A percentile compares a stretch with the other conserved stretches of the same genome.
Evolutionary conservation across 2,113 vertebrate genomes (phyloP).

Genomic region (Entosphenus tridentatus): DNA sequence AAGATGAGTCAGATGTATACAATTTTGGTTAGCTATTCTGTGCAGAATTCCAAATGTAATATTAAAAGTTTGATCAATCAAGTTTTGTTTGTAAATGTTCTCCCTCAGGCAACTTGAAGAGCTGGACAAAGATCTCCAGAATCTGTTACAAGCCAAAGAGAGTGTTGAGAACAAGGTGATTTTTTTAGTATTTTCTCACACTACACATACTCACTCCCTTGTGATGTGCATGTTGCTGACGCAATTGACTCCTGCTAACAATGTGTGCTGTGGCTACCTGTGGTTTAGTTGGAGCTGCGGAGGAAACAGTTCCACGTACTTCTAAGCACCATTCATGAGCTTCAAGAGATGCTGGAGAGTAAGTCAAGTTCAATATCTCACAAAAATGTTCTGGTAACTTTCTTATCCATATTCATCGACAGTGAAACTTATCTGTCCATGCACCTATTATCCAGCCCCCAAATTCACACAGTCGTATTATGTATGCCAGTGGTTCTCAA

Average conservation of each 20-base stretch:
- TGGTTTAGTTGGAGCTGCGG: slow-evolving; percentile 58
- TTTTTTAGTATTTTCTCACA: slow-evolving; percentile 1
- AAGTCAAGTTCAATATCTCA: slow-evolving; percentile 21
- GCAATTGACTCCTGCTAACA: slow-evolving; percentile 8
- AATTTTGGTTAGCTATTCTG: background rate
- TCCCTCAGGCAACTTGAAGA: slow-evolving; percentile 55
- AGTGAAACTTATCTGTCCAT: no score
- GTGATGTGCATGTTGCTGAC: accelerated
- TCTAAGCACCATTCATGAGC: slow-evolving; percentile 84
- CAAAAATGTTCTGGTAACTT: background rate
- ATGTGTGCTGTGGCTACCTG: background rate
- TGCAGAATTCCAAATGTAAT: background rate
- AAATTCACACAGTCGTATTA: no score
- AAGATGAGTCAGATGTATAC: background rate
- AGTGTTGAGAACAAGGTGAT: slow-evolving; percentile 85
- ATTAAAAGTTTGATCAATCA: background rate
- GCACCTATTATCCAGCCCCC: no score
- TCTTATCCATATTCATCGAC: no score
- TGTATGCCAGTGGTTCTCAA: no score
- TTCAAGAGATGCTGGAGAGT: slow-evolving; percentile 94
- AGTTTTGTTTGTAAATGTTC: slow-evolving; percentile 7
- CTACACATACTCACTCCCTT: background rate
- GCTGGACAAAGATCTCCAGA: slow-evolving; percentile 79
- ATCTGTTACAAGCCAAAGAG: slow-evolving; percentile 80
- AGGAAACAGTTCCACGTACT: slow-evolving; percentile 95